A percentile compares a stretch with the other conserved stretches of the same genome.
Conservation (phyloP, 2,888 invertebrate species). For the Hermodice carunculata region DNA sequence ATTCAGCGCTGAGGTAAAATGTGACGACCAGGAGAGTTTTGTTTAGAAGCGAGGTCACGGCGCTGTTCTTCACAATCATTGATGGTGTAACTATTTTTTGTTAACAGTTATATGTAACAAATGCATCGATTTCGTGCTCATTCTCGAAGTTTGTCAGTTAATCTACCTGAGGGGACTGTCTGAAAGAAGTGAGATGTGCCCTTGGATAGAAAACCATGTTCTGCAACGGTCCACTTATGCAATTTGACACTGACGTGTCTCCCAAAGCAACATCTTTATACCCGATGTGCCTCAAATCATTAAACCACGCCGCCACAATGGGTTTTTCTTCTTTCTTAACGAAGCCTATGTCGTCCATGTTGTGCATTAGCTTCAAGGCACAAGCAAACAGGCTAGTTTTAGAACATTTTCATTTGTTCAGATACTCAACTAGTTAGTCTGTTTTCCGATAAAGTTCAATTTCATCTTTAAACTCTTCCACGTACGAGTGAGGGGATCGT, state of each 20-base stretch:
- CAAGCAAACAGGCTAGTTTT: constrained; percentile 18
- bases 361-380: constrained; percentile 1
- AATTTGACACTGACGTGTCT: too few relatives aligned
- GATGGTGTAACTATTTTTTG: too few relatives aligned
- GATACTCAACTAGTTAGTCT: constrained; percentile 22
- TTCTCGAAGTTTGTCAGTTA: too few relatives aligned
- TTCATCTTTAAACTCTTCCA: constrained; percentile 39
- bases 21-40: too few relatives aligned
- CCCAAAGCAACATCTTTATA: neutral
- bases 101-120: too few relatives aligned
- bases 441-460: constrained; percentile 35
- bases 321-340: neutral
- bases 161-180: too few relatives aligned
- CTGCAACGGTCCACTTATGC: too few relatives aligned
- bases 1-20: too few relatives aligned
- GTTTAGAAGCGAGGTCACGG: too few relatives aligned
- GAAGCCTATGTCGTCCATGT: constrained; percentile 16
- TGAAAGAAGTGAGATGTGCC: neutral
- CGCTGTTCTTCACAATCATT: too few relatives aligned
- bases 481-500: constrained; percentile 40
- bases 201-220: constrained; percentile 9
- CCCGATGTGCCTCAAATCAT: neutral
- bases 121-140: too few relatives aligned
- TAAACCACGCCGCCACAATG: constrained; percentile 3
- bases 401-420: constrained; percentile 32